Base-by-base conservation (phyloP, 2,113 vertebrate species). In the cat (Felis catus) region DNA sequence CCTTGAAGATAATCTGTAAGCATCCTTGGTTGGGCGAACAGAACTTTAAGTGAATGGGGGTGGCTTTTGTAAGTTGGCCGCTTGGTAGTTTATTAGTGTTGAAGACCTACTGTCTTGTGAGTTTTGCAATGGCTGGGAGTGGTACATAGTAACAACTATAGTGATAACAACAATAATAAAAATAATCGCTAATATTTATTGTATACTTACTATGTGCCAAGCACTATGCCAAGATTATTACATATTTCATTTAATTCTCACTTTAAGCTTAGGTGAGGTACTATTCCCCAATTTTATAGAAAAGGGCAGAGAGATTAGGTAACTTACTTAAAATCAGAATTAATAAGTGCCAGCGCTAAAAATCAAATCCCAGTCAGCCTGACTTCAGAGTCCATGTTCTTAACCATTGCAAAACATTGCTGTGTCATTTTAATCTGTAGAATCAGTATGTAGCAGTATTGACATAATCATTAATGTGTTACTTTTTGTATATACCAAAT, bases 1-100 rank as follows among this genome's bases (percentile, higher is more conserved):
- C 74, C 53, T 80, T 91, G 33, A 92, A 89, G 93, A 88, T 92
- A 90, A 84, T 81, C 48, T 92, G 23, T 89, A 91, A 92, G 91
- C 18, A 95, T 78, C 63, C 33, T 86, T 96, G 53, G 15, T 61
- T 97, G 48, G 68, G 76, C 91, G 51, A 76, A 16, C 10, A 90
- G 65, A 94, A 83, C 23, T 90, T 88, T 89, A 93, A 86, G 31
- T 74, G 41, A 58, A 66, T 29, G 71, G 48, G 51, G 8, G 27
- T 45, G 45, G 29, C 65, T 97, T 63, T 58, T 27, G 27, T 63
- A 88, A 23, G 10, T 70, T 61, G 21, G 51, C 53, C 45, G 31
- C n/a, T 61, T 68, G 58, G 51, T 41, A 15, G 55, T 61, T 39
- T 36, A 3, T 73, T 85, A 58, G 53, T 10, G 23, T 36, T 80